Evolutionary conservation across 2,113 vertebrate species (phyloP).

Genomic region (Percopsis transmontana): DNA sequence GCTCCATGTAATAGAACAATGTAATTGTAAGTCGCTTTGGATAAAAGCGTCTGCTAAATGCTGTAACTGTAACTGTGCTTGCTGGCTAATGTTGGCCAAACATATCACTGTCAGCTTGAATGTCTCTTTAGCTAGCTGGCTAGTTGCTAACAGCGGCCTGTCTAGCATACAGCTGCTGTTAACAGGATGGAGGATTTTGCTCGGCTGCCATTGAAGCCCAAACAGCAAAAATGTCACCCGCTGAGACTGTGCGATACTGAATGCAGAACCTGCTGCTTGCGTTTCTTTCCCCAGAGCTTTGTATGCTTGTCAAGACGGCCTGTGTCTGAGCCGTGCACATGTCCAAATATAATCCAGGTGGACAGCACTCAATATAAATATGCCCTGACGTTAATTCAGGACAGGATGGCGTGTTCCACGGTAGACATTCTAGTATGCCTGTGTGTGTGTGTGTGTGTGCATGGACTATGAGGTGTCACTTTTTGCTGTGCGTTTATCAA

Average conservation of each 20-base stretch:
- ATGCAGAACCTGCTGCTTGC: constrained; percentile 8
- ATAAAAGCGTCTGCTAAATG: no score
- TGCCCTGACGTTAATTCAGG: constrained; percentile 31
- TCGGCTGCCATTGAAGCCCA: constrained; percentile 30
- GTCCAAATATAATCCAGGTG: constrained; percentile 26
- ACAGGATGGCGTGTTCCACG: not conserved
- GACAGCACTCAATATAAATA: constrained; percentile 34
- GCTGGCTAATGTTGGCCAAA: no score
- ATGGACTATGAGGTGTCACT: not conserved
- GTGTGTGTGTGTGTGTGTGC: constrained; percentile 10
- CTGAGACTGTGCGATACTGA: constrained; percentile 34
- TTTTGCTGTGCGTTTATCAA: not conserved
- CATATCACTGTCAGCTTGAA: no score
- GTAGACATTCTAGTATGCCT: not conserved
- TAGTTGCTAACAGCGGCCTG: constrained; percentile 5
- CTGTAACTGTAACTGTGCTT: no score
- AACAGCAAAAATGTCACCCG: constrained; percentile 37
- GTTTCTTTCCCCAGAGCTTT: constrained; percentile 11
- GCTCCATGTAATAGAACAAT: no score
- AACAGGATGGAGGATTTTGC: constrained; percentile 42
- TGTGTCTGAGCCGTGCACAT: not conserved
- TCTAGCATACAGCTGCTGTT: constrained; percentile 8
- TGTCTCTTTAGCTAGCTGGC: not conserved
- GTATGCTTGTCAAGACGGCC: constrained; percentile 9
- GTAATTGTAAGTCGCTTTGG: no score